Conservation (phyloP, 2,113 vertebrate genomes). For the Limanda limanda region DNA sequence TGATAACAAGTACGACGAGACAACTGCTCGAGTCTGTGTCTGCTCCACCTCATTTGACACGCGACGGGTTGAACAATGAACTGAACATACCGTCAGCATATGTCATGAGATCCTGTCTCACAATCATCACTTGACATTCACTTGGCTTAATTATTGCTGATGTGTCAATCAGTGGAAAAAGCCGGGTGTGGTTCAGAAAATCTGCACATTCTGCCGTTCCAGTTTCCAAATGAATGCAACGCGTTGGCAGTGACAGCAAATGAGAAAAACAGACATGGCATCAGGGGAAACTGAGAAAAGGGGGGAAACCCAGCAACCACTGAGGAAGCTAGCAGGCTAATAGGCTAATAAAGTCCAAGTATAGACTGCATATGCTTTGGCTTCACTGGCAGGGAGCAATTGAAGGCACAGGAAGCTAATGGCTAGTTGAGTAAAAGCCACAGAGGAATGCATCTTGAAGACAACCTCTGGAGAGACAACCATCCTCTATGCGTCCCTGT, state of each 20-base stretch:
- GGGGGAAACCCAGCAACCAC: constrained; percentile 36
- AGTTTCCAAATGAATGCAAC: constrained; percentile 50
- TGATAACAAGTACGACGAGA: background rate
- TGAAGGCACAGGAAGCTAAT: constrained; percentile 70
- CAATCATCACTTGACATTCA: constrained; percentile 34
- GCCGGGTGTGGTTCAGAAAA: constrained; percentile 62
- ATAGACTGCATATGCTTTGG: constrained; percentile 63
- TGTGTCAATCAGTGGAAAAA: constrained; percentile 35
- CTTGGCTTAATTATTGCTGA: constrained; percentile 18
- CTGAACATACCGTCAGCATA: background rate
- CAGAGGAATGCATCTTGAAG: constrained; percentile 68
- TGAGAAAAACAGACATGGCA: constrained; percentile 53
- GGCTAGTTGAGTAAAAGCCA: constrained; percentile 77
- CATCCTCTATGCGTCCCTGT: constrained; percentile 31
- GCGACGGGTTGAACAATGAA: constrained; percentile 1
- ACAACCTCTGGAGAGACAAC: constrained; percentile 36
- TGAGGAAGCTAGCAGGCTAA: constrained; percentile 56
- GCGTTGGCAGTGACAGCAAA: constrained; percentile 26
- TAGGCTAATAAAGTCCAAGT: constrained; percentile 79
- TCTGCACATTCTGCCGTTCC: constrained; percentile 58
- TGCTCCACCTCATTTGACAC: too few species aligned
- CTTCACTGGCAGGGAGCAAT: constrained; percentile 57
- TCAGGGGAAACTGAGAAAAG: constrained; percentile 16
- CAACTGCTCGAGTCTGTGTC: background rate
- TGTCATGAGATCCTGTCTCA: constrained; percentile 15